Percentiles rank a stretch among this genome's conserved stretches.
Evolutionary conservation across 2,797 vertebrate species (phyloP).

Genomic region (Pseudochirops corinnae): DNA sequence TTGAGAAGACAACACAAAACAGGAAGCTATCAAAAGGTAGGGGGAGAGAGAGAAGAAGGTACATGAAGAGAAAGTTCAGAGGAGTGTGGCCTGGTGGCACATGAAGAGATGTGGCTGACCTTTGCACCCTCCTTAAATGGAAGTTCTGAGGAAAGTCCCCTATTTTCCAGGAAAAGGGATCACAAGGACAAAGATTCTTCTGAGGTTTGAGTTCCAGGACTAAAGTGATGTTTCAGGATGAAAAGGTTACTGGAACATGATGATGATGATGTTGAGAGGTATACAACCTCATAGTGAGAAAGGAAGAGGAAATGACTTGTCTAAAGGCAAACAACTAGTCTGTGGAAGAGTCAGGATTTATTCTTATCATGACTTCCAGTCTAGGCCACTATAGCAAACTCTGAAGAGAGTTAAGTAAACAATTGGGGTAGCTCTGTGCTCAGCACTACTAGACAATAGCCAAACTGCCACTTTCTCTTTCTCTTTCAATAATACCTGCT

Average conservation of each 20-base stretch:
- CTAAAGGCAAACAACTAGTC: background rate
- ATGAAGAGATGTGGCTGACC: background rate
- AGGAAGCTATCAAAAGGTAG: background rate
- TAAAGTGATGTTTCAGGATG: background rate
- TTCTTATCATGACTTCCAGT: background rate
- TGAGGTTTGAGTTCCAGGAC: background rate
- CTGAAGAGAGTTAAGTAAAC: background rate
- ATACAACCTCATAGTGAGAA: background rate
- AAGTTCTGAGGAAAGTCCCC: background rate
- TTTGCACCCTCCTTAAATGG: background rate
- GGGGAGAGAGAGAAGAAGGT: background rate
- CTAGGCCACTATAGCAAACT: background rate
- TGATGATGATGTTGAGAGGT: background rate
- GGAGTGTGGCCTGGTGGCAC: background rate
- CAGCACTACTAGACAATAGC: background rate
- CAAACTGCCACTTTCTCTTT: background rate
- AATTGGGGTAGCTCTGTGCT: background rate
- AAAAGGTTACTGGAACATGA: background rate
- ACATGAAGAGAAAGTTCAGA: background rate
- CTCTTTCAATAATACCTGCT: background rate
- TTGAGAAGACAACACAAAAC: background rate
- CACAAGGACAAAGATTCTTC: background rate
- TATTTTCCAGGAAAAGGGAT: background rate
- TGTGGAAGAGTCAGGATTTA: background rate
- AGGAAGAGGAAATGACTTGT: background rate